Evolutionary conservation across 2,113 vertebrate species (phyloP).

Genomic region (Neopipo cinnamomea): DNA sequence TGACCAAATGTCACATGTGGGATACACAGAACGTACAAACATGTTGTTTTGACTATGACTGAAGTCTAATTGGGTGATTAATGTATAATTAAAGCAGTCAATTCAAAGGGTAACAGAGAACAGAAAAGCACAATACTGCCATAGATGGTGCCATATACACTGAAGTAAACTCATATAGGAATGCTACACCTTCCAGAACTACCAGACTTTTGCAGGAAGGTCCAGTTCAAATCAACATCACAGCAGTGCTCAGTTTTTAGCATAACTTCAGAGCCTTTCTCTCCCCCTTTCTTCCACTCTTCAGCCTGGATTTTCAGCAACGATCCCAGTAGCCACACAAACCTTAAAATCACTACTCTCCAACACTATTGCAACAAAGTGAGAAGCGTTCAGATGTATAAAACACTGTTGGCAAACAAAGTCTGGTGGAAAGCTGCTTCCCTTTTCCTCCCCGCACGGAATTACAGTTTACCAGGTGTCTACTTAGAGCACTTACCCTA

Average conservation of each 20-base stretch:
- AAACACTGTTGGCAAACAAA: neutral
- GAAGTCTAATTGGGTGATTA: neutral
- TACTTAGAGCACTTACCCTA: neutral
- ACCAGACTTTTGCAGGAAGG: neutral
- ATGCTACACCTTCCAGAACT: neutral
- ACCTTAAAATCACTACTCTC: neutral
- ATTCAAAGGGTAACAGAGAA: neutral
- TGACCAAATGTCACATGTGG: neutral
- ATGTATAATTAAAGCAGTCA: neutral
- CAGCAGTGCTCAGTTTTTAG: neutral
- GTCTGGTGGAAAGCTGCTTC: neutral
- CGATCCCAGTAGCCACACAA: neutral
- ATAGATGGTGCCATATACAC: fast-evolving
- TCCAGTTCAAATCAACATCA: neutral
- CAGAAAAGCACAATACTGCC: neutral
- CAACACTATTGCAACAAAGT: neutral
- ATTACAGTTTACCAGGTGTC: neutral
- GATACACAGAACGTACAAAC: neutral
- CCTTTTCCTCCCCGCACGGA: neutral
- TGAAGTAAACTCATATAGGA: neutral
- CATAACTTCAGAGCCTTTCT: neutral
- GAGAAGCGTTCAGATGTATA: neutral
- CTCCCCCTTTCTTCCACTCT: neutral
- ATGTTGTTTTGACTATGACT: neutral
- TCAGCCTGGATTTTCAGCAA: neutral